Base-by-base conservation (phyloP, 2,888 invertebrate species). In the Marasmarcha lunaedactyla region DNA sequence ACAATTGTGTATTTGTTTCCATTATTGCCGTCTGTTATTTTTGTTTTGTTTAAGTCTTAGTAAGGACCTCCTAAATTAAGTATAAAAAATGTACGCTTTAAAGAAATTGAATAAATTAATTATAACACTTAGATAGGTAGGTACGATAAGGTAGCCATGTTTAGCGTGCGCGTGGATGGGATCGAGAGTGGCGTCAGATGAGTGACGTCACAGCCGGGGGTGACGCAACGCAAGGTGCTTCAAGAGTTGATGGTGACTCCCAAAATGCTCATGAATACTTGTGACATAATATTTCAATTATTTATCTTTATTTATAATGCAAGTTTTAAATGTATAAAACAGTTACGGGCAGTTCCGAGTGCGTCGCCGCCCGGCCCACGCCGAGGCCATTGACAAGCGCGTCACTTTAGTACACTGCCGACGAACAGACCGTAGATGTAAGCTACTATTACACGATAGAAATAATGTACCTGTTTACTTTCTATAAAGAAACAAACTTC, bases 31-130 rank as follows among this genome's bases (percentile, higher is more conserved):
- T 36, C 11, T 15, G 30, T 41, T 37, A 41, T n/a, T 38, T 26
- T 25, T 15, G 10, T 9, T 36, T 36, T 26, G 11, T 30, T 33
- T 14, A 13, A 12, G 14, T 5, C 34, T 53, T 59, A 13, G n/a
- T 77, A 74, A 74, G 78, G 63, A 76, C 70, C 71, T 78, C 68
- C 68, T 76, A 74, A 67, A 60, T 60, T 59, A 20, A 3, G 4
- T 65, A 81, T 79, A 79, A 81, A 20, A 70, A 81, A 77, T 79
- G 77, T 83, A 83, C 83, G 83, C 83, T 81, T 83, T 83, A 83
- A 83, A 71, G 77, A 81, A 78, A 77, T 78, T 73, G 68, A 64
- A 70, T 72, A 78, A 77, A 63, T 69, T 69, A 78, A 60, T 72
- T 66, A 60, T 76, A 72, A 76, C 59, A 69, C 65, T 71, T 78